Conservation (phyloP, 2,113 vertebrate species). For the Myrmecobius fasciatus region DNA sequence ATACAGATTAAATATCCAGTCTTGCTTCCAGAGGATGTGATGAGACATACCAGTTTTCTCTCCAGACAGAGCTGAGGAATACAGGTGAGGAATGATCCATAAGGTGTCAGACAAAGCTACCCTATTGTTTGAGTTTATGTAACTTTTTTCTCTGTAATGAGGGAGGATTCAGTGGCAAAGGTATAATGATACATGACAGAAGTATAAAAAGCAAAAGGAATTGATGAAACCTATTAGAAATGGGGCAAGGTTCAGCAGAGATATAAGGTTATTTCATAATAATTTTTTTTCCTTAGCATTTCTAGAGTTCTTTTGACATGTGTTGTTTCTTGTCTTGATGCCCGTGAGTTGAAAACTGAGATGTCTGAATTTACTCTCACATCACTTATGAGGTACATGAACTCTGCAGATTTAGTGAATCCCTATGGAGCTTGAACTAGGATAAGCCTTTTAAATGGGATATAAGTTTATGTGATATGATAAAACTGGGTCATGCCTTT, state of each 20-base stretch:
- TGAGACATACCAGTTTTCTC: background rate
- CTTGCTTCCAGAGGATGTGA: background rate
- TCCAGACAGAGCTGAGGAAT: background rate
- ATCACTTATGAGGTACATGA: slow-evolving; percentile 67
- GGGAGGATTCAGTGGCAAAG: background rate
- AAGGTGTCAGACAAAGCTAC: background rate
- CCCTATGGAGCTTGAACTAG: slow-evolving; percentile 36
- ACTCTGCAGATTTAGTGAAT: slow-evolving; percentile 58
- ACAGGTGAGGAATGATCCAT: background rate
- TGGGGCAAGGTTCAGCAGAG: background rate
- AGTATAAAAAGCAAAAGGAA: background rate
- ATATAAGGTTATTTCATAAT: background rate
- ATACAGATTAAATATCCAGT: background rate
- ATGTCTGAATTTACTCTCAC: slow-evolving; percentile 44
- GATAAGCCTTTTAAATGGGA: background rate
- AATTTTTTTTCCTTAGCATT: background rate
- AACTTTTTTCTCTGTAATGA: background rate
- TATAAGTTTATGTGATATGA: background rate
- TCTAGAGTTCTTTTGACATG: slow-evolving; percentile 27
- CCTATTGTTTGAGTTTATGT: background rate
- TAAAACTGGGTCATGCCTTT: slow-evolving; percentile 26
- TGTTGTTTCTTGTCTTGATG: slow-evolving; percentile 26
- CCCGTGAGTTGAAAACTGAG: slow-evolving; percentile 21
- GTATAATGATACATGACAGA: background rate
- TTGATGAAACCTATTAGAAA: background rate